These are phyloP conservation scores for Isotomurus palustris DNA, from an alignment of 2,888 invertebrate species.

Conservation along the genomic window DNA sequence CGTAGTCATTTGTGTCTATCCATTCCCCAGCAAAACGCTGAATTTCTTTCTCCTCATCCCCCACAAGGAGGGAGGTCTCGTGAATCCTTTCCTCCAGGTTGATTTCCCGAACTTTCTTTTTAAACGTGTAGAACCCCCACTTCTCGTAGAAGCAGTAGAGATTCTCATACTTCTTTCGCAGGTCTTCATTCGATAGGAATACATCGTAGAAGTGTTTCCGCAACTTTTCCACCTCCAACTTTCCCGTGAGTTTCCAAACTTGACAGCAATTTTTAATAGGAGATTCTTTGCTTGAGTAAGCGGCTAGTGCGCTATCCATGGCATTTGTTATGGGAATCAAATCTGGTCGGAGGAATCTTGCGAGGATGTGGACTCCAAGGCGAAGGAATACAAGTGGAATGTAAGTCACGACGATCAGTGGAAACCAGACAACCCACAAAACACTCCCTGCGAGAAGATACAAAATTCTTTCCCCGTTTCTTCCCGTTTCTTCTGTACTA, in stretches of 20 bases:
- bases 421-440: too few relatives aligned
- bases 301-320: not conserved
- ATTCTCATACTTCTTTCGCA: slow-evolving; percentile 21
- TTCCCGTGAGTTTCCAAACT: slow-evolving; percentile 23
- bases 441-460: too few relatives aligned
- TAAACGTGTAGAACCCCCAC: slow-evolving; percentile 35
- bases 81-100: slow-evolving; percentile 29
- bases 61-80: slow-evolving; percentile 3
- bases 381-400: not conserved
- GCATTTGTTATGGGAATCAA: not conserved
- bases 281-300: not conserved
- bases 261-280: slow-evolving; percentile 4
- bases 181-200: slow-evolving; percentile 26
- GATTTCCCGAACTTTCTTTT: slow-evolving; percentile 19
- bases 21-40: slow-evolving; percentile 17
- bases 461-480: too few relatives aligned
- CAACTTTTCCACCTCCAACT: slow-evolving; percentile 19
- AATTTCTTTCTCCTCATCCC: not conserved
- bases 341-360: not conserved
- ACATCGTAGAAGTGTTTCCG: slow-evolving; percentile 16
- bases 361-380: not conserved
- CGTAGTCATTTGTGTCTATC: slow-evolving; percentile 9
- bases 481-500: too few relatives aligned
- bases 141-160: slow-evolving; percentile 27
- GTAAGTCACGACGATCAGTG: not conserved